Base-by-base conservation (phyloP, 2,113 vertebrate species). In the Cisticola juncidis region DNA sequence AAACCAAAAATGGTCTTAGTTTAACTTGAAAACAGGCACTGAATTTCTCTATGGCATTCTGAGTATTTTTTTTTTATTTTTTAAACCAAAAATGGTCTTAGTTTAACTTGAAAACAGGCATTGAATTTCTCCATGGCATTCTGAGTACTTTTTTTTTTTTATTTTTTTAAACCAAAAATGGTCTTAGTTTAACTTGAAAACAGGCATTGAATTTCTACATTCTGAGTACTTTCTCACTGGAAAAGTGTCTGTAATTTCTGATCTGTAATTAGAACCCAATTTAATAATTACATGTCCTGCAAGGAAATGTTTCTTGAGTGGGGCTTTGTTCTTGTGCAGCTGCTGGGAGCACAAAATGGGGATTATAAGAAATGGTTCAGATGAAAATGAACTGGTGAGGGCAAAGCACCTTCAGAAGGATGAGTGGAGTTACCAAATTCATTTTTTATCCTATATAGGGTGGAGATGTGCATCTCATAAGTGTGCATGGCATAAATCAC, bases 231-330 rank as follows among this genome's bases (percentile, higher is more conserved):
- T 89, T 81, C 53, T 89, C 2, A 25, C 33, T 25, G 5, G 81
- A 91, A 91, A 96, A 89, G 19, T 57, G 81, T 65, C 54, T 89
- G 65, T 94, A 92, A 95, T 92, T 88, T 92, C 69, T 95, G 86
- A 95, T 96, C 92, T 70, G 80, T 84, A 95, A 96, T 95, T 97
- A 96, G 89, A 92, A 89, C 23, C 40, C 92, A 48, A 89, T 95
- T 95, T 94, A 95, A 94, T 95, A 95, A 97, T 95, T 94, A 79
- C 57, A 94, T 61, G 73, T 92, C 92, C 89, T 95, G 86, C 89
- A 87, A 95, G 79, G 57, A 94, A 92, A 80, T 35, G 89, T 71
- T 91, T 95, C 95, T 95, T 96, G 83, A 92, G 91, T 54, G 14
- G 45, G 73, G 65, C 89, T 95, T 96, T 95, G 94, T 97, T 96